A percentile compares a stretch with the other conserved stretches of the same genome.
phyloP scores from a whole-genome alignment of 1,140 invertebrate genomes.

The Neodiprion pinetum region DNA sequence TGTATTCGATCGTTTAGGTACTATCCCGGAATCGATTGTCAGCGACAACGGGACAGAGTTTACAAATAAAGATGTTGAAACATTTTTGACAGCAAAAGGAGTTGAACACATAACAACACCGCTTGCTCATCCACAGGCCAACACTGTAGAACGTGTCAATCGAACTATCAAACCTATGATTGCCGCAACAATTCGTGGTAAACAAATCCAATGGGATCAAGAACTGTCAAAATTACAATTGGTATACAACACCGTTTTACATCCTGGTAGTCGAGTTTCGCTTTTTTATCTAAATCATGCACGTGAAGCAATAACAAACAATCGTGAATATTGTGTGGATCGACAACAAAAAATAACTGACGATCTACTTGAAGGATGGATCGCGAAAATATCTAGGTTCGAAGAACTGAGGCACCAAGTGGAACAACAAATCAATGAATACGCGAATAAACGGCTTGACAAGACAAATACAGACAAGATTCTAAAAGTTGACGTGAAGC shows the following conservation, averaged over 20 bases:
- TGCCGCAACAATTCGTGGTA: conserved; percentile 13
- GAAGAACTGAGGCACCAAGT: too few relatives aligned
- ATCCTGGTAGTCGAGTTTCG: conserved; percentile 16
- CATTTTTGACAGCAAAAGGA: conserved; percentile 9
- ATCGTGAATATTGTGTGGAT: too few relatives aligned
- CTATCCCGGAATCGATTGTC: conserved; percentile 13
- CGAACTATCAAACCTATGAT: conserved; percentile 24
- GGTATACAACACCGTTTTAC: conserved; percentile 26
- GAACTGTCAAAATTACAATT: conserved; percentile 23
- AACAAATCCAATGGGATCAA: conserved; percentile 19
- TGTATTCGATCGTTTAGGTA: conserved; percentile 18
- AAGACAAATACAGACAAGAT: too few relatives aligned
- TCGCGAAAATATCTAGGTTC: too few relatives aligned
- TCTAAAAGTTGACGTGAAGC: too few relatives aligned
- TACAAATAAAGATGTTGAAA: conserved; percentile 10
- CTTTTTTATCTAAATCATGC: conserved; percentile 25
- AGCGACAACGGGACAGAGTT: conserved; percentile 23
- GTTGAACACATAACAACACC: conserved; percentile 16
- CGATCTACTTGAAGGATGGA: too few relatives aligned
- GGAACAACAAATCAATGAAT: too few relatives aligned
- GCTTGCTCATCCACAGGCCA: conserved; percentile 18
- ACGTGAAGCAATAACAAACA: conserved; percentile 12
- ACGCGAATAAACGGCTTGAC: too few relatives aligned
- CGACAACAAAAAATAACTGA: too few relatives aligned
- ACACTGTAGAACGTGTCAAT: conserved; percentile 22